Conservation (phyloP, 1,140 invertebrate species). For the Gyrodactylus salaris region DNA sequence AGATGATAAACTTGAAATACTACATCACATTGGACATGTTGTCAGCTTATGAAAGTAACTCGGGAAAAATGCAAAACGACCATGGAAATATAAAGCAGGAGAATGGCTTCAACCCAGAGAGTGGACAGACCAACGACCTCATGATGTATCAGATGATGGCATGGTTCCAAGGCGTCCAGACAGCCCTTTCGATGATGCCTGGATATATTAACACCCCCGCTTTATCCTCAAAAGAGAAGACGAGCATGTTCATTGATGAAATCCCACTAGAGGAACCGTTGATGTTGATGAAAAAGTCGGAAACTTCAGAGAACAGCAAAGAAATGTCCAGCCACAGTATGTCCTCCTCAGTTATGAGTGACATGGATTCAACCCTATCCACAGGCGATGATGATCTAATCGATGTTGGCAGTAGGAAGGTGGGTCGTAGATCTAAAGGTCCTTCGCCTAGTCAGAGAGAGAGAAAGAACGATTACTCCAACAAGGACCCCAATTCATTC, state of each 20-base stretch:
- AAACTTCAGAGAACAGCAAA: neutral
- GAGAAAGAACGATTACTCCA: conserved; percentile 29
- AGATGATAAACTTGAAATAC: too few relatives aligned
- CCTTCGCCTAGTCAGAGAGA: neutral
- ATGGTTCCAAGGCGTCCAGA: conserved; percentile 1
- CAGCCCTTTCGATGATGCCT: neutral
- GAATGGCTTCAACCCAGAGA: too few relatives aligned
- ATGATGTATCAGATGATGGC: conserved; percentile 7
- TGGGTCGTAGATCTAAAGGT: neutral
- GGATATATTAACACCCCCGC: neutral
- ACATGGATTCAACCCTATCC: neutral
- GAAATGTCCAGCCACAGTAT: neutral
- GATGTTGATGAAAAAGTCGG: neutral
- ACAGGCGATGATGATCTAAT: neutral
- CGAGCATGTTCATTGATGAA: too few relatives aligned
- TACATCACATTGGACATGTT: too few relatives aligned
- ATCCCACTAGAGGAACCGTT: neutral
- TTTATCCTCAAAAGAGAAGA: neutral
- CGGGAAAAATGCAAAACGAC: too few relatives aligned
- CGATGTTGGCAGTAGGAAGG: neutral
- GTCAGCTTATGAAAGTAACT: too few relatives aligned
- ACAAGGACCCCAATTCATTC: conserved; percentile 70
- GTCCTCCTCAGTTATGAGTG: neutral
- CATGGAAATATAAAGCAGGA: too few relatives aligned
- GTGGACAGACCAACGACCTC: too few relatives aligned